These are phyloP conservation scores for Balaenoptera acutorostrata DNA, from an alignment of 2,113 vertebrate species.

Conservation along the genomic window DNA sequence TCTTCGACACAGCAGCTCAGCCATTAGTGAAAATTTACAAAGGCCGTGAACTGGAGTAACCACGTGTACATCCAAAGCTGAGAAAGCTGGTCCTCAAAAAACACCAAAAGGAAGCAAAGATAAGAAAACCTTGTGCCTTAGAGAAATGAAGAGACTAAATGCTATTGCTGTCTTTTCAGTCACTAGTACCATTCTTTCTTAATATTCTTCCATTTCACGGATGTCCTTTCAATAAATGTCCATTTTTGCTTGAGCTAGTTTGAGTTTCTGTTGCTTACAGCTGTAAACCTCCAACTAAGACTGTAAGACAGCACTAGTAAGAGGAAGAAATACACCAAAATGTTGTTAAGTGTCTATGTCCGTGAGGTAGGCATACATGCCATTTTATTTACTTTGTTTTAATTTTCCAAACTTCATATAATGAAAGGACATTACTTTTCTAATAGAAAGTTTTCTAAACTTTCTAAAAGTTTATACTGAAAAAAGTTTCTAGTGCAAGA, in stretches of 20 bases:
- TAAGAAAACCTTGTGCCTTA: background rate
- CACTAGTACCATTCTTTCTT: background rate
- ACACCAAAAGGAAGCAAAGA: background rate
- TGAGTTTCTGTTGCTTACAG: background rate
- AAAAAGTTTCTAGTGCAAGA: background rate
- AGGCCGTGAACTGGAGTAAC: background rate
- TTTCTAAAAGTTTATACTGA: background rate
- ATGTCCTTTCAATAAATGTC: background rate
- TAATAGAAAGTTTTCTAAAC: background rate
- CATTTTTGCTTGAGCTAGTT: background rate
- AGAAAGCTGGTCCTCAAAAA: background rate
- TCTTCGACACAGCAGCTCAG: background rate
- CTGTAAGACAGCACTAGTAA: background rate
- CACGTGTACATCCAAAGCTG: background rate
- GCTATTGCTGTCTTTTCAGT: background rate
- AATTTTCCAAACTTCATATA: background rate
- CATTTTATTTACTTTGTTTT: background rate
- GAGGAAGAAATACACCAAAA: background rate
- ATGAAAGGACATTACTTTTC: background rate
- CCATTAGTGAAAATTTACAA: background rate
- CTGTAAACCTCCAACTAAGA: background rate
- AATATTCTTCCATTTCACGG: background rate
- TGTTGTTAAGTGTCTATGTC: background rate
- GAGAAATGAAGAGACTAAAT: background rate
- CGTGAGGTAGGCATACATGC: no score